Percentiles rank a stretch among this genome's conserved stretches.
Conservation (phyloP, 2,888 invertebrate species). For the Andrena dorsata region DNA sequence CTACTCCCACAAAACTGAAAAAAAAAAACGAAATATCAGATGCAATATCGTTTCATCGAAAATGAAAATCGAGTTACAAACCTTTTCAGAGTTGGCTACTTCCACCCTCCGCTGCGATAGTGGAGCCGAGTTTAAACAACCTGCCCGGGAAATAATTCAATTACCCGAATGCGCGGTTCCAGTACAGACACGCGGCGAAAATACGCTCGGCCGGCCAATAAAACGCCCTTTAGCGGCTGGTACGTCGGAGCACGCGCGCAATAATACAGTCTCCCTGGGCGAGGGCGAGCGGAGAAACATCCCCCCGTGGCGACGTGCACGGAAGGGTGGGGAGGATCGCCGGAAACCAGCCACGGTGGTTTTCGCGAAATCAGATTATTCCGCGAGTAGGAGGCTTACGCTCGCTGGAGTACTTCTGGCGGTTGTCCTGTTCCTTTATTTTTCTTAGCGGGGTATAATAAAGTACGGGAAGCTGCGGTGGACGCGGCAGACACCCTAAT, state of each 20-base stretch:
- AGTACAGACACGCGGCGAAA: neutral
- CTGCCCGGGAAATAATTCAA: neutral
- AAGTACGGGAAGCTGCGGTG: conserved; percentile 54
- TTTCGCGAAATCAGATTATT: conserved; percentile 66
- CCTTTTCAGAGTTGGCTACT: conserved; percentile 22
- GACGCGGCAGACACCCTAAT: conserved; percentile 60
- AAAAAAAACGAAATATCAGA: neutral
- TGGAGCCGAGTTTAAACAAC: neutral
- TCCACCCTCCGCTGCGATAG: neutral
- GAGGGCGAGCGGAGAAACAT: neutral
- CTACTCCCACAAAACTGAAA: neutral
- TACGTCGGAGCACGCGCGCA: neutral
- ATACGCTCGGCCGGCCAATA: neutral
- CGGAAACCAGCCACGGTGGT: conserved; percentile 38
- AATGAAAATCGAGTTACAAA: conserved; percentile 25
- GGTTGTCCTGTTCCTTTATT: conserved; percentile 62
- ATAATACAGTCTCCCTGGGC: neutral
- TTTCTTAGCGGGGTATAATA: conserved; percentile 61
- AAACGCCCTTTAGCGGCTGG: conserved; percentile 1
- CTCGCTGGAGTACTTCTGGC: conserved; percentile 36
- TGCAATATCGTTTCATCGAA: conserved; percentile 16
- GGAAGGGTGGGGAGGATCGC: conserved; percentile 14
- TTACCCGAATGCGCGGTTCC: neutral
- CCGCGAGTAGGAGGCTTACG: conserved; percentile 24
- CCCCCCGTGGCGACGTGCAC: neutral